Base-by-base conservation (phyloP, 2,113 vertebrate genomes). In the Brachypodius melanocephalos region DNA sequence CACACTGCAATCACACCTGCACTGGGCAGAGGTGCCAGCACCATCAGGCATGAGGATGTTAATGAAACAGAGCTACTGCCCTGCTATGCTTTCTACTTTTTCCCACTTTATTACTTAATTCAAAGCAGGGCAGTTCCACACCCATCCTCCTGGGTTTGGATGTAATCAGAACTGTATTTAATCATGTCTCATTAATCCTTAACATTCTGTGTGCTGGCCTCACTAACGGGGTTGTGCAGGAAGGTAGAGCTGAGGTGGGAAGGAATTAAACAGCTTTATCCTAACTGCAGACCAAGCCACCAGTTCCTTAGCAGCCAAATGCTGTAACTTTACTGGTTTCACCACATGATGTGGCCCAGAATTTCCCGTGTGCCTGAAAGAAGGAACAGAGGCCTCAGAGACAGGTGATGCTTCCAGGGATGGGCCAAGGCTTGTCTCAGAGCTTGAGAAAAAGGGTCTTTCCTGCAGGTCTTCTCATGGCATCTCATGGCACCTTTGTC, bases 141-240 rank as follows among this genome's bases (percentile, higher is more conserved):
- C 57, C 62, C 34, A 20, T 48, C 59, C 71, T 89, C 90, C 71
- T 0, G 1, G 90, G 79, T 69, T 0, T 61, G 55, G 85, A 62
- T 85, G 74, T 34, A 83, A 92, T 48, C 84, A 85, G 73, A 74
- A 57, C 16, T 81, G 32, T 80, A 38, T 81, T 96, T 95, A 89
- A 93, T 83, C 94, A 85, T 88, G 42, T 93, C 63, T 88, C 85
- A 85, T 92, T 85, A 90, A 88, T 85, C 62, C 81, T 62, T 38
- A 52, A 29, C 40, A n/a, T 42, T 65, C 45, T 24, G 18, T 54
- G 78, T 58, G 62, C 49, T 5, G 16, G 48, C 49, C 67, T 57
- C 0, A 0, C 57, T 34, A 17, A 72, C 0, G 0, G 77, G 69
- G 71, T 45, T 62, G 46, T 40, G 62, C 40, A 17, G 81, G 40